phyloP scores from a whole-genome alignment of 1,140 invertebrate species.

The Venturia canescens region DNA sequence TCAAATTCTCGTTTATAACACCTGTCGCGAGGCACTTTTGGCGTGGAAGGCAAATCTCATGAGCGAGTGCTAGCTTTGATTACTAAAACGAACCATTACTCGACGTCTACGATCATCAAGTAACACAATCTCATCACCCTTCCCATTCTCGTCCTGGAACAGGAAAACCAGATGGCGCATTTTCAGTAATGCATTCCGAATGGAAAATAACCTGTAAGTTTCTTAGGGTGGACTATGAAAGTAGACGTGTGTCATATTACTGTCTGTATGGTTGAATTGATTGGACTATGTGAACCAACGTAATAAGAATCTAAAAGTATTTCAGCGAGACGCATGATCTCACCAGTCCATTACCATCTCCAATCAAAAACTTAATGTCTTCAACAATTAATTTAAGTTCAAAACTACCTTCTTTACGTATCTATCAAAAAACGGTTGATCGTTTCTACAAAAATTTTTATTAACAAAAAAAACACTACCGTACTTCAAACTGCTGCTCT shows the following conservation, averaged over 20 bases:
- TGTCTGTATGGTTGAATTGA: too few relatives aligned
- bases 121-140: slow-evolving; percentile 10
- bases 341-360: neutral
- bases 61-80: slow-evolving; percentile 55
- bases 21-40: slow-evolving; percentile 62
- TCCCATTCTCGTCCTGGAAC: neutral
- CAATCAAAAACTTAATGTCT: too few relatives aligned
- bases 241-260: neutral
- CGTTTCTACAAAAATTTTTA: too few relatives aligned
- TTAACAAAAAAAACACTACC: too few relatives aligned
- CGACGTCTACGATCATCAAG: slow-evolving; percentile 19
- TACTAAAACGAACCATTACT: slow-evolving; percentile 44
- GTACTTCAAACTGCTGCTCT: too few relatives aligned
- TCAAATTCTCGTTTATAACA: slow-evolving; percentile 73
- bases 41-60: slow-evolving; percentile 2
- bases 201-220: neutral
- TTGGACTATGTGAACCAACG: too few relatives aligned
- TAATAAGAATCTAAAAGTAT: too few relatives aligned
- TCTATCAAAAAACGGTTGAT: too few relatives aligned
- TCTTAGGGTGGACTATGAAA: neutral
- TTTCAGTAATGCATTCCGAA: neutral
- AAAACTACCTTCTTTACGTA: too few relatives aligned
- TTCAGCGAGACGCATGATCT: too few relatives aligned
- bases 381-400: too few relatives aligned
- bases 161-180: slow-evolving; percentile 6